Evolutionary conservation across 2,888 invertebrate species (phyloP), one percentile per base, ranked within the genome.

Genomic region (Tanypteryx hageni): DNA sequence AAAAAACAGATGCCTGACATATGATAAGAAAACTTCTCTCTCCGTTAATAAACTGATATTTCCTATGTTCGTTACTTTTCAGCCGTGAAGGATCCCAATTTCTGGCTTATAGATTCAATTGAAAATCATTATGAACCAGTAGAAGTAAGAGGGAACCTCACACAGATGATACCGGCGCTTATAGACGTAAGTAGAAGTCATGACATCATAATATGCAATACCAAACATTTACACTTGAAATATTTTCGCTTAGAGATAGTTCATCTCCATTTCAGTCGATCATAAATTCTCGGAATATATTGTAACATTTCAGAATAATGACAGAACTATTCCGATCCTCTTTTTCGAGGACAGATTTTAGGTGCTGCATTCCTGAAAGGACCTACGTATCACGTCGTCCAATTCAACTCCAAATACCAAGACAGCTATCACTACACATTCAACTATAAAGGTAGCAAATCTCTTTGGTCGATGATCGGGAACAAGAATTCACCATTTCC

Each of bases 351-450:
- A 3, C n/a, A 89, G 89, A 68, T 59, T n/a, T n/a, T 89, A 9
- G 89, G 89, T n/a, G 89, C 89, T 10, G 89, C 89, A n/a, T 89
- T 89, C 64, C 68, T 89, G 1, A 89, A 89, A 64, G 89, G 89
- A 44, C 89, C 89, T 0, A 89, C 89, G 0, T 89, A 89, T 11
- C 89, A 64, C 44, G 89, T 44, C 18, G 89, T 89, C 18, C 89
- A 89, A 64, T 89, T 64, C 89, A 89, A 89, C 16, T 89, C 89
- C 9, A 14, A 27, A 18, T 68, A 68, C 22, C 11, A 1, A 13
- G 61, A 68, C 1, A 95, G 95, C 0, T 96, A 95, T 94, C 94
- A 96, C 56, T 96, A 96, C 93, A 95, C 95, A 85, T 96, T 96
- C 93, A 95, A 96, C 93, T 96, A 95, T 11, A 14, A 68, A 10